phyloP scores from a whole-genome alignment of 2,888 invertebrate genomes.

The Tetragonisca angustula region DNA sequence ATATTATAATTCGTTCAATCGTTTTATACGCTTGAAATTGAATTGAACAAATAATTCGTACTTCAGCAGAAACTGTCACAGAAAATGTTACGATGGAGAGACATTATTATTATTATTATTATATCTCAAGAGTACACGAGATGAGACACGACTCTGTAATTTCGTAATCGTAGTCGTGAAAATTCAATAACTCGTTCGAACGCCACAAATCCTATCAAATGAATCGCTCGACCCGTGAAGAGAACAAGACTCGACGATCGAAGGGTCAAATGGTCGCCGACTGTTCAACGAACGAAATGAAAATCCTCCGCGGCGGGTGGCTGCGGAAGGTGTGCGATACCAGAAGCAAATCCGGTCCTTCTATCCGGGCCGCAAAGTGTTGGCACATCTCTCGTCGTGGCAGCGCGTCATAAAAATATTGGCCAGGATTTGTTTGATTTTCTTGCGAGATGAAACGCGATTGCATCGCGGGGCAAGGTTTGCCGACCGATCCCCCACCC shows the following conservation, averaged over 20 bases:
- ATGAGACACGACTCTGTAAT: too few species aligned
- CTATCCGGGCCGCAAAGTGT: slow-evolving; percentile 43
- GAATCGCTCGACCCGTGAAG: neutral
- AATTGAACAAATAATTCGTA: too few species aligned
- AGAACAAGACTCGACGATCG: neutral
- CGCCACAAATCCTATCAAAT: neutral
- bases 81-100: too few species aligned
- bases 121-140: too few species aligned
- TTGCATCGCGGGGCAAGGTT: neutral
- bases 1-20: too few species aligned
- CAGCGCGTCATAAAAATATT: neutral
- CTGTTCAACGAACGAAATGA: slow-evolving; percentile 67
- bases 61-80: too few species aligned
- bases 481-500: neutral
- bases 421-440: slow-evolving; percentile 16
- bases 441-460: slow-evolving; percentile 5
- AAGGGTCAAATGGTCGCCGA: slow-evolving; percentile 38
- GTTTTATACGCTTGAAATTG: too few species aligned
- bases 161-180: too few species aligned
- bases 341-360: slow-evolving; percentile 48
- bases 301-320: slow-evolving; percentile 58
- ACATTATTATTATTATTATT: too few species aligned
- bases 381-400: slow-evolving; percentile 22
- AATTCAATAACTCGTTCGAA: too few species aligned
- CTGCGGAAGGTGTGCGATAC: slow-evolving; percentile 4